Evolutionary conservation across 2,888 invertebrate species (phyloP).

Genomic region (Cataglyphis albicans): DNA sequence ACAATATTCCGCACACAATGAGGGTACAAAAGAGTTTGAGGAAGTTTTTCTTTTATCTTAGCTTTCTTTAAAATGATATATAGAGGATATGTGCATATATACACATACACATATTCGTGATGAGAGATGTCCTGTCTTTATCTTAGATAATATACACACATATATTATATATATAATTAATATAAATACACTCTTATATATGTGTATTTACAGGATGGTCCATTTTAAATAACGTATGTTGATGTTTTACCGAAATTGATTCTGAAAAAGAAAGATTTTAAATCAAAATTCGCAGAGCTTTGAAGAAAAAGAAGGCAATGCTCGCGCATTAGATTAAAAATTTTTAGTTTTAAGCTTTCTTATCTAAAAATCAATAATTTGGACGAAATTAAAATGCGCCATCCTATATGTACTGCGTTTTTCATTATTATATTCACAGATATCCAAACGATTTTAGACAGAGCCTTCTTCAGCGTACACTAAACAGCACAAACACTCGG

Average conservation of each 20-base stretch:
- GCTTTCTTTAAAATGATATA: slow-evolving; percentile 5
- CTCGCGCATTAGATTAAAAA: not conserved
- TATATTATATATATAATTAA: not conserved
- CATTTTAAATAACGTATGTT: slow-evolving; percentile 6
- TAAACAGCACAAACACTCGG: not conserved
- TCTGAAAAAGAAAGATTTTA: not conserved
- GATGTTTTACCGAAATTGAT: not conserved
- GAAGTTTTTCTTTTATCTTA: slow-evolving; percentile 28
- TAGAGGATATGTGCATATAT: not conserved
- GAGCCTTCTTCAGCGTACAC: not conserved
- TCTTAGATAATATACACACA: not conserved
- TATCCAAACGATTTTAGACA: not conserved
- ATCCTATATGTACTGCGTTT: not conserved
- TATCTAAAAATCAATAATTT: not conserved
- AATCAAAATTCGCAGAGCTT: not conserved
- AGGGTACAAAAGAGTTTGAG: not conserved
- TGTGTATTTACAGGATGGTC: not conserved
- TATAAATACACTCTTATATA: not conserved
- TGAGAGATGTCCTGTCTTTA: not conserved
- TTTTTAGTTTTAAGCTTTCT: not conserved
- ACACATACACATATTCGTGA: not conserved
- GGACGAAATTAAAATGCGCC: not conserved
- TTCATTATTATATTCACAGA: not conserved
- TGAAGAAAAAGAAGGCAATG: not conserved
- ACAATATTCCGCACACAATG: slow-evolving; percentile 13